Base-by-base conservation (phyloP, 1,140 invertebrate species). In the Hycleus phaleratus region DNA sequence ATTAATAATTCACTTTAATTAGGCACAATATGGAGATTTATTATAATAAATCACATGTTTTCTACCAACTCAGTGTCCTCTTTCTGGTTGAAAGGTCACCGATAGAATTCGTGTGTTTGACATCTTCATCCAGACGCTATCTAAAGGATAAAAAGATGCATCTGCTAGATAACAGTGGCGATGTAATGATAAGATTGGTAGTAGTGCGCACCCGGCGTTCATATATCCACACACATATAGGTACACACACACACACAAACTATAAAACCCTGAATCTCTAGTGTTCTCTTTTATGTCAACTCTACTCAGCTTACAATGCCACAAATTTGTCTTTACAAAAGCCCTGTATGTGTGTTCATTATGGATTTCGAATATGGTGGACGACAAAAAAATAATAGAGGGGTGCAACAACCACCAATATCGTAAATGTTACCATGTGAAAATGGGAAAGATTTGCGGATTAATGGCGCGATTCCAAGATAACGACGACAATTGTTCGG, bases 271-370 rank as follows among this genome's bases (percentile, higher is more conserved):
- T 46, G 48, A 52, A 45, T 58, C 12, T 49, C 51, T 62, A 43
- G 63, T 58, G 56, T 59, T 57, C 61, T 61, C 64, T 60, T 62
- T 66, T 60, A 66, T 63, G 64, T 64, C 62, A 64, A 54, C 43
- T 61, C 50, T 64, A 52, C 64, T 64, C 58, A 49, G 57, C 43
- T 58, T 46, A 67, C 65, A 67, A 67, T 67, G 60, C 62, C 63
- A 61, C 58, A 67, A 67, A 67, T 67, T 67, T 67, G 65, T 65
- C 43, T 47, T 58, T 59, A 67, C 65, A 67, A 67, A 62, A 52
- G 63, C 53, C 51, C 54, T 54, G 60, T 57, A 61, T 64, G 59
- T 61, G 52, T 62, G 56, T 57, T 32, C 32, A 32, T 32, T 32
- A 32, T 32, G 1, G 32, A 32, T 32, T 32, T 32, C 4, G 32